Conservation (phyloP, 2,797 vertebrate genomes). For the Syngnathus acus region DNA sequence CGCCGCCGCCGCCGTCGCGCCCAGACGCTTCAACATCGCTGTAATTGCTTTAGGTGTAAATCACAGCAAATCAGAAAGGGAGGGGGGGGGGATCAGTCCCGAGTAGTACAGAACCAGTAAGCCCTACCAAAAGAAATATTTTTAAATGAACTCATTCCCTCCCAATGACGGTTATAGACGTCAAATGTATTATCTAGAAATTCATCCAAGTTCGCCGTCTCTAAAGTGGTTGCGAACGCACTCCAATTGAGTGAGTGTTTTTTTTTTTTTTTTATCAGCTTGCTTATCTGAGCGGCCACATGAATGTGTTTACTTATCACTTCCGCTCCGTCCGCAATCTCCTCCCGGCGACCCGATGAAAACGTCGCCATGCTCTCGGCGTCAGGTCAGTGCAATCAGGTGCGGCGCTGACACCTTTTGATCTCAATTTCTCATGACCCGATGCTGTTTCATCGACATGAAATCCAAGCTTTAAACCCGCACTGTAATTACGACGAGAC, state of each 20-base stretch:
- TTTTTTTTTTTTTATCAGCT: background rate
- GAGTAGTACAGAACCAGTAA: background rate
- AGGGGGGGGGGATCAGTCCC: slow-evolving; percentile 13
- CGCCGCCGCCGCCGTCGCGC: slow-evolving; percentile 4
- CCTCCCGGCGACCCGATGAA: slow-evolving; percentile 18
- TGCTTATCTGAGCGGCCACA: slow-evolving; percentile 4
- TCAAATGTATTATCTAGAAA: background rate
- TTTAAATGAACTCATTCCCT: too few relatives aligned
- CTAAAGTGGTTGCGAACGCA: background rate
- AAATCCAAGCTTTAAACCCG: slow-evolving; percentile 41
- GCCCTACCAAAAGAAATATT: too few relatives aligned
- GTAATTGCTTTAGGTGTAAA: slow-evolving; percentile 62
- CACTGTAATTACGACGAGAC: slow-evolving; percentile 25
- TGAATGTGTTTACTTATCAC: slow-evolving; percentile 36
- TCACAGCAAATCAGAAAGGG: slow-evolving; percentile 27
- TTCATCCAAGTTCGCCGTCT: background rate
- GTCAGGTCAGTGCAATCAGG: slow-evolving; percentile 25
- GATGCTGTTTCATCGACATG: slow-evolving; percentile 30
- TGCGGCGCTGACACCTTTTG: slow-evolving; percentile 46
- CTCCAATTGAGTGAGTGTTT: background rate
- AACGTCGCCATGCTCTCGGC: slow-evolving; percentile 18
- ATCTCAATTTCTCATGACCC: slow-evolving; percentile 42
- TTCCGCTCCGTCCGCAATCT: slow-evolving; percentile 23
- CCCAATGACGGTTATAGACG: too few relatives aligned
- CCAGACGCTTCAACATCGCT: slow-evolving; percentile 43